Evolutionary conservation across 2,888 invertebrate species (phyloP).

Genomic region (Callosobruchus maculatus): DNA sequence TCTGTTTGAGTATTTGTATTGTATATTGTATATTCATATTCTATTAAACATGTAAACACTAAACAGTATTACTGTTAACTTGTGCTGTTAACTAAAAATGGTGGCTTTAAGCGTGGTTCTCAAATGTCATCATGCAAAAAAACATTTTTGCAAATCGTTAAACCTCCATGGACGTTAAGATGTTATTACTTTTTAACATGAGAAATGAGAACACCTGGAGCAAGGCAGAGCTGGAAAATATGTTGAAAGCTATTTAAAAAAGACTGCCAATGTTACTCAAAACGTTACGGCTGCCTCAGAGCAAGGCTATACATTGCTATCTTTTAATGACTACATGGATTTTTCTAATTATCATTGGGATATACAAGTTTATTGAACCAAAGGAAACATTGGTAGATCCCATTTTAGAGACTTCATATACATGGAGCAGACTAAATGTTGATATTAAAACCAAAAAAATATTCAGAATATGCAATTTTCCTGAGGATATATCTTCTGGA

Average conservation of each 20-base stretch:
- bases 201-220: neutral
- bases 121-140: neutral
- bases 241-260: neutral
- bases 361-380: conserved; percentile 66
- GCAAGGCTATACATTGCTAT: conserved; percentile 78
- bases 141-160: neutral
- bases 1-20: too few species aligned
- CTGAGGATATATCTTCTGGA: conserved; percentile 63
- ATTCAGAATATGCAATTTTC: conserved; percentile 69
- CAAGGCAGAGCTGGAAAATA: neutral
- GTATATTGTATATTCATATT: too few species aligned
- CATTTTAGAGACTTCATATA: conserved; percentile 31
- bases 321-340: conserved; percentile 79
- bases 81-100: neutral
- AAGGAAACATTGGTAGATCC: conserved; percentile 43
- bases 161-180: neutral
- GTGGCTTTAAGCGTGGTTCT: neutral
- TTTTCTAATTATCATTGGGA: conserved; percentile 71
- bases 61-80: too few species aligned
- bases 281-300: conserved; percentile 60
- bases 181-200: neutral
- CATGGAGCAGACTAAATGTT: conserved; percentile 51
- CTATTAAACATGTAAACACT: too few species aligned
- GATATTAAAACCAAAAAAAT: conserved; percentile 63
- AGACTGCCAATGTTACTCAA: conserved; percentile 41